A percentile compares a stretch with the other conserved stretches of the same genome.
Conservation (phyloP, 2,113 vertebrate genomes). For the Alethe castanea region DNA sequence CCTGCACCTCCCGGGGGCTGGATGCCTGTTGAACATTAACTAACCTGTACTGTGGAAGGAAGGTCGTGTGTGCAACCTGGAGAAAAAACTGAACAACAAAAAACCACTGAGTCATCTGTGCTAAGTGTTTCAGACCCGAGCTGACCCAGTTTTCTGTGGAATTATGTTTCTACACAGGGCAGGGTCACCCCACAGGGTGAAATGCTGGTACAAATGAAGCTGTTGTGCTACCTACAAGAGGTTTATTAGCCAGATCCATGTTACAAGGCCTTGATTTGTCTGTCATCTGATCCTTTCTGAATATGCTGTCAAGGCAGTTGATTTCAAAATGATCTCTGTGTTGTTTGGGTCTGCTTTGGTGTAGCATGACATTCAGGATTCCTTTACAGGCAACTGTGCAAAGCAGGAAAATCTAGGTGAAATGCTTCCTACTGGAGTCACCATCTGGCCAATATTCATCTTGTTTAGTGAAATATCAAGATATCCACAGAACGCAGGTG, state of each 20-base stretch:
- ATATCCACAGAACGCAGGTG: constrained; percentile 69
- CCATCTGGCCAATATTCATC: constrained; percentile 77
- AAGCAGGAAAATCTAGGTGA: constrained; percentile 54
- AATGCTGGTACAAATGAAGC: neutral
- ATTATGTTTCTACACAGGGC: neutral
- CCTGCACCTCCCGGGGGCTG: neutral
- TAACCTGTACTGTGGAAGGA: constrained; percentile 10
- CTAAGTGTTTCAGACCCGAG: neutral
- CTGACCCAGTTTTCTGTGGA: constrained; percentile 23
- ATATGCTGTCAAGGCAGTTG: neutral
- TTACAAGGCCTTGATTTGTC: neutral
- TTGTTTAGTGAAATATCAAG: constrained; percentile 66
- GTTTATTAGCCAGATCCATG: neutral
- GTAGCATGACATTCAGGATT: constrained; percentile 69
- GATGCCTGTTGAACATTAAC: constrained; percentile 34
- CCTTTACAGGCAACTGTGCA: constrained; percentile 66
- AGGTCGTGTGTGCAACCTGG: neutral
- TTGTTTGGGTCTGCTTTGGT: constrained; percentile 31
- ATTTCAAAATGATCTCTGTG: neutral
- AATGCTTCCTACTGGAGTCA: constrained; percentile 67
- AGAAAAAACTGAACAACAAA: neutral
- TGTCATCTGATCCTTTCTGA: neutral
- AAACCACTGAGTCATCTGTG: neutral
- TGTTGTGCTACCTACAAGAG: neutral
- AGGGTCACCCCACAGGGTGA: neutral